Conservation (phyloP, 2,113 vertebrate genomes). For the Pseudorasbora parva region DNA sequence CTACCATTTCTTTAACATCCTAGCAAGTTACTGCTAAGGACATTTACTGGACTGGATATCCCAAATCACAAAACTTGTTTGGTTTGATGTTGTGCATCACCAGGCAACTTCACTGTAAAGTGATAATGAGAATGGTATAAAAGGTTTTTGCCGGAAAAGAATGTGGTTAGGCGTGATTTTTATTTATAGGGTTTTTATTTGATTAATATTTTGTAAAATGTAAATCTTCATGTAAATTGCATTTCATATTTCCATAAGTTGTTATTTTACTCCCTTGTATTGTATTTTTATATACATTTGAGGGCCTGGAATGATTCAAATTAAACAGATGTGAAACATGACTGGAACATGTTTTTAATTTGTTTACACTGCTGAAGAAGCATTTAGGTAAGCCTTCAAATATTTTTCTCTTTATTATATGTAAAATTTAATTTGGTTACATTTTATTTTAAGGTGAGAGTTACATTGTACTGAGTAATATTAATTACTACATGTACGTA, state of each 20-base stretch:
- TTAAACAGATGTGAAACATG: not conserved
- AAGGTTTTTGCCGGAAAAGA: not conserved
- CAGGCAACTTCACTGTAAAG: constrained; percentile 7
- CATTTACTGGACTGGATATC: not conserved
- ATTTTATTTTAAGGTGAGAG: no score
- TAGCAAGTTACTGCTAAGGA: constrained; percentile 88
- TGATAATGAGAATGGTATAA: no score
- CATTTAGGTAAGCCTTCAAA: not conserved
- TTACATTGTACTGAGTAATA: no score
- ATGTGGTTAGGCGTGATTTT: not conserved
- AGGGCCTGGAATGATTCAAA: not conserved
- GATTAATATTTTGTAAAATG: constrained; percentile 1
- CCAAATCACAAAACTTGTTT: not conserved
- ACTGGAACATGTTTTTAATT: no score
- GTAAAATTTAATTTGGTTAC: not conserved
- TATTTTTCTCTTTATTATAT: constrained; percentile 13
- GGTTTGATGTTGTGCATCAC: not conserved
- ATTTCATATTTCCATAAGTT: not conserved
- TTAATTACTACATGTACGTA: no score
- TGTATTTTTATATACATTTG: not conserved
- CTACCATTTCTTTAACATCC: constrained; percentile 96
- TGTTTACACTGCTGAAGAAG: not conserved
- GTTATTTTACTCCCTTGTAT: not conserved
- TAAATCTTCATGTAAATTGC: not conserved
- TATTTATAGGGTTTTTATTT: constrained; percentile 20